Percentiles rank a stretch among this genome's conserved stretches.
phyloP scores from a whole-genome alignment of 2,888 invertebrate genomes.

The Drosophila incognita region DNA sequence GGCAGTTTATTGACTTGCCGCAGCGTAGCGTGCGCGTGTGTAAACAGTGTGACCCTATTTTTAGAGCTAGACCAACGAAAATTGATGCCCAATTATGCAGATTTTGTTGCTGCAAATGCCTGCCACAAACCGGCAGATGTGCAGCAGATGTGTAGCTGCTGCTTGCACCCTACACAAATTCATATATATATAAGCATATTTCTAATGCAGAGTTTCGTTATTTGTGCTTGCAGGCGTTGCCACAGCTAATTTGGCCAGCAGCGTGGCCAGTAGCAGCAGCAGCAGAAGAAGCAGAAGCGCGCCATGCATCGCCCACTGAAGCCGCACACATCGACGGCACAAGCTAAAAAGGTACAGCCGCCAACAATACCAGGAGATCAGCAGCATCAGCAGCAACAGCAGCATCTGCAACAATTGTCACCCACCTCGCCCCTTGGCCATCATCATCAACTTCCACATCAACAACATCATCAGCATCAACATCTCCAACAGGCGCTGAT shows the following conservation, averaged over 20 bases:
- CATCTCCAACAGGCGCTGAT: constrained; percentile 74
- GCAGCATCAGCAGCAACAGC: constrained; percentile 19
- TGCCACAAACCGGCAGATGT: constrained; percentile 42
- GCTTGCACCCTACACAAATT: neutral
- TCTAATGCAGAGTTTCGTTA: constrained; percentile 44
- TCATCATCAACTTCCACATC: neutral
- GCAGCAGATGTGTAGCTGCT: constrained; percentile 45
- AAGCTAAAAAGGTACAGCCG: constrained; percentile 96
- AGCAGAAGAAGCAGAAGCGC: constrained; percentile 40
- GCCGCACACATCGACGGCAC: constrained; percentile 93
- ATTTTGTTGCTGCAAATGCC: constrained; percentile 48
- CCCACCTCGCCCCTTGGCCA: constrained; percentile 50
- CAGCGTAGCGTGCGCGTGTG: constrained; percentile 45
- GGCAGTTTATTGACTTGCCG: constrained; percentile 75
- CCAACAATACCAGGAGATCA: constrained; percentile 93
- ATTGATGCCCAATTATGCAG: constrained; percentile 77
- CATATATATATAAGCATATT: constrained; percentile 15
- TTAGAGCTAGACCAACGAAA: constrained; percentile 66
- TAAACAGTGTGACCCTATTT: constrained; percentile 77
- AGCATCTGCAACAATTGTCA: constrained; percentile 38
- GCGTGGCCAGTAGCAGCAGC: constrained; percentile 76
- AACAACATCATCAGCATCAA: neutral
- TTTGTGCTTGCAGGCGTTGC: constrained; percentile 60
- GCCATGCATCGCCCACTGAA: constrained; percentile 95
- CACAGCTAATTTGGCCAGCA: constrained; percentile 76